Evolutionary conservation across 1,140 invertebrate genomes (phyloP).

Genomic region (Penaeus japonicus): DNA sequence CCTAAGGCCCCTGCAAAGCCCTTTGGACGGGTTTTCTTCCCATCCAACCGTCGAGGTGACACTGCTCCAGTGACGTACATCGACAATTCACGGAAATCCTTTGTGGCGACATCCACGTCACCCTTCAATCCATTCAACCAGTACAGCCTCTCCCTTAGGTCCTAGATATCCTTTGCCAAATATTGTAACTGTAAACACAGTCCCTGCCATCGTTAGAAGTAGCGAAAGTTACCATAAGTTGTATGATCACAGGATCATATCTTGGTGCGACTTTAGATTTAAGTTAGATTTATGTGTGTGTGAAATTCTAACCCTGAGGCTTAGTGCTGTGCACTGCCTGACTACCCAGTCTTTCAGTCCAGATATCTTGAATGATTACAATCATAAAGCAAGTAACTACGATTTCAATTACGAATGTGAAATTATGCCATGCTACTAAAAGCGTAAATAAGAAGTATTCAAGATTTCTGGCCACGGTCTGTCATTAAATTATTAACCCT

Average conservation of each 20-base stretch:
- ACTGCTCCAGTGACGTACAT: neutral
- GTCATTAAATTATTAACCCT: slow-evolving; percentile 47
- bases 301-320: slow-evolving; percentile 22
- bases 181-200: neutral
- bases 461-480: neutral
- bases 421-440: neutral
- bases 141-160: neutral
- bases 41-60: neutral
- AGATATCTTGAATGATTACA: neutral
- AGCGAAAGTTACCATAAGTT: neutral
- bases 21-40: slow-evolving; percentile 6
- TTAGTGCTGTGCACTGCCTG: slow-evolving; percentile 34
- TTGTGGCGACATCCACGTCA: neutral
- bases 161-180: neutral
- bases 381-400: too few relatives aligned
- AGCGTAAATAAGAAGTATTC: neutral
- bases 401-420: too few relatives aligned
- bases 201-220: too few relatives aligned
- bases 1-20: slow-evolving; percentile 2
- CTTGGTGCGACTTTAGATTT: neutral
- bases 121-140: neutral
- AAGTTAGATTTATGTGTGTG: neutral
- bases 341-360: slow-evolving; percentile 41
- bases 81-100: neutral
- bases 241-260: neutral